These are phyloP conservation scores for Moxostoma hubbsi DNA, from an alignment of 2,797 vertebrate species.

Conservation along the genomic window DNA sequence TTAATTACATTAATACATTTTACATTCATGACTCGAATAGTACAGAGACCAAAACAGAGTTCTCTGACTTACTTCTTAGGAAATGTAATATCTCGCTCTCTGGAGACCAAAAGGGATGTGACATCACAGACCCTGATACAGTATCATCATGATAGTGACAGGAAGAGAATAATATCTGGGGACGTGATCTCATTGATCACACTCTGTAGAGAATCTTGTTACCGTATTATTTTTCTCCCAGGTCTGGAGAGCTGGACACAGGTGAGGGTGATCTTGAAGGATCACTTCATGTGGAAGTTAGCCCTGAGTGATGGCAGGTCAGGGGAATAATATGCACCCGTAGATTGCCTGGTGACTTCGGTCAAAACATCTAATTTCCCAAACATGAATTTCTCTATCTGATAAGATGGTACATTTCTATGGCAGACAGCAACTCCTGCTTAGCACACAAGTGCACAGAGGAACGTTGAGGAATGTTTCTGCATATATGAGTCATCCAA, in stretches of 20 bases:
- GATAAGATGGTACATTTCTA: constrained; percentile 44
- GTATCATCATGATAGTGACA: constrained; percentile 5
- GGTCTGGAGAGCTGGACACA: background rate
- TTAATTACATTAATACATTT: too few species aligned
- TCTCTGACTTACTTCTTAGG: too few species aligned
- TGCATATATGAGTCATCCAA: constrained; percentile 26
- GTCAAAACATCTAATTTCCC: constrained; percentile 46
- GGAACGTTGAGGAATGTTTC: constrained; percentile 1
- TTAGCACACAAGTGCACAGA: constrained; percentile 15
- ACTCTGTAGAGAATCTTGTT: background rate
- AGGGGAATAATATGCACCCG: constrained; percentile 39
- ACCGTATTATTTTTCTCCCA: background rate
- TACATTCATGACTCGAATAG: too few species aligned
- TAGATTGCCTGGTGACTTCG: constrained; percentile 41
- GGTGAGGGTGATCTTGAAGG: constrained; percentile 16
- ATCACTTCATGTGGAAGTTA: constrained; percentile 35
- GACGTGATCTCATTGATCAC: constrained; percentile 2
- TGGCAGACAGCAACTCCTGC: constrained; percentile 38
- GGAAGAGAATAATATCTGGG: background rate
- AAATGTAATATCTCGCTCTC: too few species aligned
- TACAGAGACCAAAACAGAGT: too few species aligned
- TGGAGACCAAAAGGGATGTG: too few species aligned
- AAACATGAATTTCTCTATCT: constrained; percentile 47
- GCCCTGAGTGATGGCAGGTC: constrained; percentile 26
- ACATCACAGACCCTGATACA: background rate